Conservation (phyloP, 2,113 vertebrate genomes). For the Cavia aperea region DNA sequence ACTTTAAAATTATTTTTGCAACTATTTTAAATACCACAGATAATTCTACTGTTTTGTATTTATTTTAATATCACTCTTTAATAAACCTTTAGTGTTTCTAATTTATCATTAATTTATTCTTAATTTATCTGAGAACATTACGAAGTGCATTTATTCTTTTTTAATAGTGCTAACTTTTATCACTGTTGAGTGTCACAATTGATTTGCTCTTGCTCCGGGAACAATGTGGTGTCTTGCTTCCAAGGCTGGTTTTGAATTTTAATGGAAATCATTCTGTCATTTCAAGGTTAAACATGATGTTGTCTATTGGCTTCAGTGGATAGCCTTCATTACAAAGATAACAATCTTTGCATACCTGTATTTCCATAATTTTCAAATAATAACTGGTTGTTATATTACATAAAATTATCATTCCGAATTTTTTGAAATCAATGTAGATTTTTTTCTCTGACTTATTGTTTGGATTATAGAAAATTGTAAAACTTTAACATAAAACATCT, state of each 20-base stretch:
- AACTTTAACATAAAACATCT: background rate
- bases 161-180: background rate
- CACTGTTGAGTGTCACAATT: background rate
- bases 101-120: background rate
- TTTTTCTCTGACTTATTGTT: background rate
- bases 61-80: background rate
- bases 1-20: constrained; percentile 24
- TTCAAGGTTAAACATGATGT: constrained; percentile 41
- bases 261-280: background rate
- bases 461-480: background rate
- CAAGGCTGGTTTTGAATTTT: background rate
- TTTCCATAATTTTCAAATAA: constrained; percentile 15
- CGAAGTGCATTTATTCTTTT: background rate
- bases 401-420: background rate
- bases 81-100: background rate
- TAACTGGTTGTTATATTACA: background rate
- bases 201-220: background rate
- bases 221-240: background rate
- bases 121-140: background rate
- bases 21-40: background rate
- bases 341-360: background rate
- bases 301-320: constrained; percentile 15
- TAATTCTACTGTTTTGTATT: background rate
- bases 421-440: constrained; percentile 2
- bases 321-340: constrained; percentile 15